Evolutionary conservation across 2,113 vertebrate genomes (phyloP).

Genomic region (Nycticorax nycticorax): DNA sequence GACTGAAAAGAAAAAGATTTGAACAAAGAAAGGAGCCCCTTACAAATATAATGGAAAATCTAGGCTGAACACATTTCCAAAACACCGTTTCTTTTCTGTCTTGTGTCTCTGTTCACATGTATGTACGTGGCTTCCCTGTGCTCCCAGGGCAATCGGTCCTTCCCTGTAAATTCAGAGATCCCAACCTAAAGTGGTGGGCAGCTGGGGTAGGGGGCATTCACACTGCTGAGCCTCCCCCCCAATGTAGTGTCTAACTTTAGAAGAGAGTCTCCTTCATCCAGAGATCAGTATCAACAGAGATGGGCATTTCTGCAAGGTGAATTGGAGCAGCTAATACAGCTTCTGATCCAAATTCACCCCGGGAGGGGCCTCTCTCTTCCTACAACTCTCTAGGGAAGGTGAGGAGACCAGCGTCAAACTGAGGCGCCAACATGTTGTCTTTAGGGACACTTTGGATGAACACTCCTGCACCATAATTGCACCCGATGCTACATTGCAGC

Average conservation of each 20-base stretch:
- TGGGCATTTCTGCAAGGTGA: not conserved
- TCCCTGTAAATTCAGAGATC: not conserved
- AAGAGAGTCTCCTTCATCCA: not conserved
- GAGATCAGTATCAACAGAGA: not conserved
- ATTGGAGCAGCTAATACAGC: not conserved
- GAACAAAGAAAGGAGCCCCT: not conserved
- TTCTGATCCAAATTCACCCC: not conserved
- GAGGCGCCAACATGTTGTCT: not conserved
- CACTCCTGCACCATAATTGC: rapidly evolving
- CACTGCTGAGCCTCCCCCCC: not conserved
- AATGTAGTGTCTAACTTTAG: not conserved
- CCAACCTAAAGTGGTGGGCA: not conserved
- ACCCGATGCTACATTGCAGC: not conserved
- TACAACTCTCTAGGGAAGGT: not conserved
- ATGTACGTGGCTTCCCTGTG: not conserved
- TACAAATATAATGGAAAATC: not conserved
- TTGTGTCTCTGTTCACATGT: not conserved
- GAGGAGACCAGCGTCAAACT: not conserved
- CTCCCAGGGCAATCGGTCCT: not conserved
- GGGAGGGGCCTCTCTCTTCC: not conserved
- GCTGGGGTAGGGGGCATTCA: rapidly evolving
- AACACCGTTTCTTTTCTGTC: not conserved
- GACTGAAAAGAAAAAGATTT: not conserved
- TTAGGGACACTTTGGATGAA: not conserved
- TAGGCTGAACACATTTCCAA: not conserved